Conservation (phyloP, 2,888 invertebrate genomes). For the Tenodera sinensis region DNA sequence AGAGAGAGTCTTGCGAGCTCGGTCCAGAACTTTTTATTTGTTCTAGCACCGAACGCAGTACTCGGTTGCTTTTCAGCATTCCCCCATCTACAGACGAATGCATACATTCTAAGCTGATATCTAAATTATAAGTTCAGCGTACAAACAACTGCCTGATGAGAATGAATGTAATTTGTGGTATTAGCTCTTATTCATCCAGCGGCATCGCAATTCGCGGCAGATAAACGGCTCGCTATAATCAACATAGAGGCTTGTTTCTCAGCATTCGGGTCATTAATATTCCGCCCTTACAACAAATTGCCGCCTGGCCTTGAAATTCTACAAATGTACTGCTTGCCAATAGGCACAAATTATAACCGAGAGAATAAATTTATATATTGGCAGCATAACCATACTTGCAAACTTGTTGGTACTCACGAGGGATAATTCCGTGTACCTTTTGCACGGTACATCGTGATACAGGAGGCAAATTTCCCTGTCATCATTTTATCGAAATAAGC, state of each 20-base stretch:
- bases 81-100: not conserved
- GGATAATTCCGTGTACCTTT: not conserved
- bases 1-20: not conserved
- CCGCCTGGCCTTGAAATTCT: not conserved
- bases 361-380: not conserved
- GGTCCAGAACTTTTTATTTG: not conserved
- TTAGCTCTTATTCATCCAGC: not conserved
- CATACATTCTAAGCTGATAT: not conserved
- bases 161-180: not conserved
- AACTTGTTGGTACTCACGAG: not conserved
- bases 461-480: not conserved
- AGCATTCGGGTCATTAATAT: not conserved
- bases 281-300: not conserved
- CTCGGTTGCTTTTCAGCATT: not conserved
- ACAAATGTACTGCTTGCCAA: constrained; percentile 7
- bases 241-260: not conserved
- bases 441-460: not conserved
- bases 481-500: not conserved
- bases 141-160: not conserved
- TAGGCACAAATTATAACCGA: not conserved
- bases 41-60: not conserved
- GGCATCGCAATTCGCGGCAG: not conserved
- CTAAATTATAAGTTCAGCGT: not conserved
- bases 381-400: not conserved
- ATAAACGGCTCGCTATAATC: not conserved